Percentiles rank a stretch among this genome's conserved stretches.
Conservation (phyloP, 2,888 invertebrate genomes). For the Scrobipalpa atriplicella region DNA sequence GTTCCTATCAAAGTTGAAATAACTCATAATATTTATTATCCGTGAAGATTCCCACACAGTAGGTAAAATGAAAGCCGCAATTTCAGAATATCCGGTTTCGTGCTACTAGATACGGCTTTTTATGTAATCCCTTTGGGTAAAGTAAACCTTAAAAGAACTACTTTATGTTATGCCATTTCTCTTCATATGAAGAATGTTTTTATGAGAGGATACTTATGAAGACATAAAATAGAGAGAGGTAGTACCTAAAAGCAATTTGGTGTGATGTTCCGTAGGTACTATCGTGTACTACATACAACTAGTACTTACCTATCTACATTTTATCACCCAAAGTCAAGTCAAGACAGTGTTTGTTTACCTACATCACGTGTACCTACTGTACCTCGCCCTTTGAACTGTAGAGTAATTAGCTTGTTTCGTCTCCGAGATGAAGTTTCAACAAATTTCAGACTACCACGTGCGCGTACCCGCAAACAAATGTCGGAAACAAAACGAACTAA, state of each 20-base stretch:
- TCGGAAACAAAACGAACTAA: constrained; percentile 37
- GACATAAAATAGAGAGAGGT: background rate
- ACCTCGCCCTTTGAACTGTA: constrained; percentile 51
- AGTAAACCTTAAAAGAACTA: constrained; percentile 25
- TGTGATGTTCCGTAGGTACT: background rate
- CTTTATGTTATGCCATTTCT: constrained; percentile 29
- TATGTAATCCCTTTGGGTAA: constrained; percentile 24
- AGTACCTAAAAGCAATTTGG: background rate
- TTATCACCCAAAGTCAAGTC: constrained; percentile 3
- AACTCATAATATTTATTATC: constrained; percentile 14
- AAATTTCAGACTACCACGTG: constrained; percentile 48
- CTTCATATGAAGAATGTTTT: background rate
- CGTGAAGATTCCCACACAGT: background rate
- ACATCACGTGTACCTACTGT: constrained; percentile 35
- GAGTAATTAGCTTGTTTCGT: constrained; percentile 61
- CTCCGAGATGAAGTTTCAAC: constrained; percentile 54
- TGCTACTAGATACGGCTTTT: constrained; percentile 22
- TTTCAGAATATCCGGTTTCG: constrained; percentile 11
- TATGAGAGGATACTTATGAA: constrained; percentile 28
- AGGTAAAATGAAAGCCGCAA: background rate
- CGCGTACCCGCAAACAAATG: constrained; percentile 48
- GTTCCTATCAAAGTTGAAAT: constrained; percentile 14
- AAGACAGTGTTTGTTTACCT: background rate
- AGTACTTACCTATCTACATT: background rate
- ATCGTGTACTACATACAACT: background rate